phyloP scores from a whole-genome alignment of 2,888 invertebrate genomes.

The Ennomos erosarius region DNA sequence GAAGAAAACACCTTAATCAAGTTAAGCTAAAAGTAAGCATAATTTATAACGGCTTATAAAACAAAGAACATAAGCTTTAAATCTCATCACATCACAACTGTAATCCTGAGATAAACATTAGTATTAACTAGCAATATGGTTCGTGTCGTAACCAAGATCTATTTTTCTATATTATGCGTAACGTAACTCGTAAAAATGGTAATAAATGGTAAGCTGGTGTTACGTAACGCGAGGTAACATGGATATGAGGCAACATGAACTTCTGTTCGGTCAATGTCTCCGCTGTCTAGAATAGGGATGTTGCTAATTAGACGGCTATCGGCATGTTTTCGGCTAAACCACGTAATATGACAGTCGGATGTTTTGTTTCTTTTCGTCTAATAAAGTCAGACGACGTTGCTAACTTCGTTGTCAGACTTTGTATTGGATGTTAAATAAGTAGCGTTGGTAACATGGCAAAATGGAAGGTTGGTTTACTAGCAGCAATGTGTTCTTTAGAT shows the following conservation, averaged over 20 bases:
- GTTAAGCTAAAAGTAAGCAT: conserved; percentile 1
- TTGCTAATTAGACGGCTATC: background rate
- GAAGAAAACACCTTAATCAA: conserved; percentile 3
- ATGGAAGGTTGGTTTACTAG: no score
- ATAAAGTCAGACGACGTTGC: no score
- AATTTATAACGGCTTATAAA: conserved; percentile 18
- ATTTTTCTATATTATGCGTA: conserved; percentile 62
- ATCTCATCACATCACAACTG: conserved; percentile 9
- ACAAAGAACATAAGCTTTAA: conserved; percentile 15
- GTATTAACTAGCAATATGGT: conserved; percentile 16
- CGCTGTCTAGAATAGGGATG: conserved; percentile 15
- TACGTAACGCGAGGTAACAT: conserved; percentile 46
- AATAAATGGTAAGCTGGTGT: conserved; percentile 41
- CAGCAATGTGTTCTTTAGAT: no score
- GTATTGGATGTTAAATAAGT: no score
- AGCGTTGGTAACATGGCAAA: no score
- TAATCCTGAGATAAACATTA: conserved; percentile 29
- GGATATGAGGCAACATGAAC: conserved; percentile 63
- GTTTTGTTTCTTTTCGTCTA: no score
- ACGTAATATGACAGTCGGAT: background rate
- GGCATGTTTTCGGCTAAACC: conserved; percentile 2
- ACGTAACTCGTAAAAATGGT: conserved; percentile 56
- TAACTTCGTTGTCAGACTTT: no score
- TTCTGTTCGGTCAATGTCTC: conserved; percentile 76
- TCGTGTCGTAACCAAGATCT: conserved; percentile 43